Percentiles rank a stretch among this genome's conserved stretches.
phyloP scores from a whole-genome alignment of 2,888 invertebrate genomes.

The Cremastinae sp. region DNA sequence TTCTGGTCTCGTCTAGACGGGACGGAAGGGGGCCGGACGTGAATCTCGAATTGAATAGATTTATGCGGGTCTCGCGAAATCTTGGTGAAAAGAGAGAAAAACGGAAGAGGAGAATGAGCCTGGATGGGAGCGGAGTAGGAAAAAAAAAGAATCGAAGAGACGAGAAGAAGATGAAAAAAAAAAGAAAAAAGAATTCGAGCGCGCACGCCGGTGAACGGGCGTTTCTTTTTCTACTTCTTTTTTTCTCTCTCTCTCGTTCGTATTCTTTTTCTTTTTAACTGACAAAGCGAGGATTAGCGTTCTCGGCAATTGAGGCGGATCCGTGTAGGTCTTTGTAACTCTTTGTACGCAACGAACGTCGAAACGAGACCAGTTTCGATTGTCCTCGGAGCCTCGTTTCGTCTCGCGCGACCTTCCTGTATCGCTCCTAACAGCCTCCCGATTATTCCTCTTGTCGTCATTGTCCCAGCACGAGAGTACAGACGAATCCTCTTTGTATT shows the following conservation, averaged over 20 bases:
- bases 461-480: neutral
- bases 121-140: no score
- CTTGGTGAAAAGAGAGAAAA: conserved; percentile 35
- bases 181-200: conserved; percentile 12
- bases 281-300: conserved; percentile 57
- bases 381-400: conserved; percentile 47
- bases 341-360: neutral
- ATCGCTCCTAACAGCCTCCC: conserved; percentile 15
- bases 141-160: conserved; percentile 16
- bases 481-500: neutral
- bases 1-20: conserved; percentile 59
- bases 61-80: conserved; percentile 49
- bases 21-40: conserved; percentile 31
- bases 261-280: conserved; percentile 39
- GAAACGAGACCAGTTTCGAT: conserved; percentile 29
- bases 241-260: no score
- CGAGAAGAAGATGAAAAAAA: conserved; percentile 7
- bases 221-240: no score
- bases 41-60: conserved; percentile 54
- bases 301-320: conserved; percentile 48
- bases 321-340: neutral
- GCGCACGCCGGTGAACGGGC: conserved; percentile 24
- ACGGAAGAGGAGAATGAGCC: no score
- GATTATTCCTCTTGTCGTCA: conserved; percentile 23
- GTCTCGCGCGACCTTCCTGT: conserved; percentile 8